Conservation (phyloP, 2,113 vertebrate species). For the Chitala chitala region DNA sequence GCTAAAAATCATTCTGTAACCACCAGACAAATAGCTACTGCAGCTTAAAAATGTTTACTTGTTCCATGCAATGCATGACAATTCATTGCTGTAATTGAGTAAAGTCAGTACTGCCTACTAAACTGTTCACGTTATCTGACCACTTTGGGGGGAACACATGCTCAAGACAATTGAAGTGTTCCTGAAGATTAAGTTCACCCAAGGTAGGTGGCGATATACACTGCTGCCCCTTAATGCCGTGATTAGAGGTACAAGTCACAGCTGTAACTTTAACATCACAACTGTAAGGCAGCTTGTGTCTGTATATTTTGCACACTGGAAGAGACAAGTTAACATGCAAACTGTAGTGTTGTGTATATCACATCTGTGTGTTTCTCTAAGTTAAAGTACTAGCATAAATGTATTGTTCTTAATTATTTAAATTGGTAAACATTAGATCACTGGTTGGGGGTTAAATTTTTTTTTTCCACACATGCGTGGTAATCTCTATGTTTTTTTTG, state of each 20-base stretch:
- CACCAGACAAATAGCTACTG: conserved; percentile 47
- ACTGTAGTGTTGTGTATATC: background rate
- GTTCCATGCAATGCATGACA: conserved; percentile 70
- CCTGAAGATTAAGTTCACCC: conserved; percentile 75
- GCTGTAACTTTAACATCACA: background rate
- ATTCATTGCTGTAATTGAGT: conserved; percentile 29
- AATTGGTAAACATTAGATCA: background rate
- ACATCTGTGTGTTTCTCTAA: background rate
- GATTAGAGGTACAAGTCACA: conserved; percentile 10
- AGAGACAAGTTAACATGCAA: background rate
- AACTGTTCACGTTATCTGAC: conserved; percentile 94
- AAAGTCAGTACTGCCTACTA: conserved; percentile 72
- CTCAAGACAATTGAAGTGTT: conserved; percentile 81
- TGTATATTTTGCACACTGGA: background rate
- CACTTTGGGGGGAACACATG: conserved; percentile 81
- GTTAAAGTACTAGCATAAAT: background rate
- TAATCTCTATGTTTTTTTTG: conserved; percentile 98
- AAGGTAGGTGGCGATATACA: conserved; percentile 77
- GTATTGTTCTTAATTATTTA: background rate
- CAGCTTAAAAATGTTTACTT: conserved; percentile 66
- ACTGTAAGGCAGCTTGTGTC: background rate
- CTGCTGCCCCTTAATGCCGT: conserved; percentile 26
- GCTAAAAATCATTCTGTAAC: no score
- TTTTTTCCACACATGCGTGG: conserved; percentile 98
- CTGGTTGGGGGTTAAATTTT: conserved; percentile 15